These are phyloP conservation scores for Hyperopisus bebe DNA, from an alignment of 2,113 vertebrate genomes.

Conservation along the genomic window DNA sequence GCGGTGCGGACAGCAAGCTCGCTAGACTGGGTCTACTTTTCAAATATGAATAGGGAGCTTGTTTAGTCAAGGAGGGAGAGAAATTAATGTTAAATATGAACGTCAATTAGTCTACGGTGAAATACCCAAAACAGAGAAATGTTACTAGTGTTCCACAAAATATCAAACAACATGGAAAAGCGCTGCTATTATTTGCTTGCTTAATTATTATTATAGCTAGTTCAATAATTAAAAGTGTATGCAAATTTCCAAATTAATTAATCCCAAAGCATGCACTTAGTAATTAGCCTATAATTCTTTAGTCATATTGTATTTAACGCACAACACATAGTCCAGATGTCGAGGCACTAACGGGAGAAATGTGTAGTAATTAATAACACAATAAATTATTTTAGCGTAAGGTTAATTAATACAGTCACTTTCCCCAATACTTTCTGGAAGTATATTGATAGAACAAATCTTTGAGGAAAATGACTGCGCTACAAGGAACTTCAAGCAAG, in stretches of 20 bases:
- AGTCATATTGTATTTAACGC: conserved; percentile 44
- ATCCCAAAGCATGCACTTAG: conserved; percentile 50
- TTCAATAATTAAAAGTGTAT: conserved; percentile 58
- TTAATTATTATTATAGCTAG: conserved; percentile 52
- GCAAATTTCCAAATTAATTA: conserved; percentile 50
- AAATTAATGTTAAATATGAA: neutral
- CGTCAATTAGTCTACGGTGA: neutral
- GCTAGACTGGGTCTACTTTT: neutral
- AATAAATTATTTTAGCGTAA: conserved; percentile 48
- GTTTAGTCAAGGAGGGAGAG: neutral
- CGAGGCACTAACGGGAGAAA: conserved; percentile 39
- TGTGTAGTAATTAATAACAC: conserved; percentile 57
- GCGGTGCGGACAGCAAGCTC: neutral
- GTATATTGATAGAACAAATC: conserved; percentile 48
- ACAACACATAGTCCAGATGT: conserved; percentile 39
- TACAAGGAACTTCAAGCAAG: conserved; percentile 51
- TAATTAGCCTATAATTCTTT: conserved; percentile 62
- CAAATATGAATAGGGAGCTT: neutral
- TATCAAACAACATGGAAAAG: conserved; percentile 1
- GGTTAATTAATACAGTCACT: conserved; percentile 56
- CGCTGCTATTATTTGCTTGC: conserved; percentile 42
- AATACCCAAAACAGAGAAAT: neutral
- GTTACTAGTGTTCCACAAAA: neutral
- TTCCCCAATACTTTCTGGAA: conserved; percentile 48
- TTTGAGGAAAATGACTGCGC: conserved; percentile 56